phyloP scores from a whole-genome alignment of 2,888 invertebrate species.

The Morpho helenor region DNA sequence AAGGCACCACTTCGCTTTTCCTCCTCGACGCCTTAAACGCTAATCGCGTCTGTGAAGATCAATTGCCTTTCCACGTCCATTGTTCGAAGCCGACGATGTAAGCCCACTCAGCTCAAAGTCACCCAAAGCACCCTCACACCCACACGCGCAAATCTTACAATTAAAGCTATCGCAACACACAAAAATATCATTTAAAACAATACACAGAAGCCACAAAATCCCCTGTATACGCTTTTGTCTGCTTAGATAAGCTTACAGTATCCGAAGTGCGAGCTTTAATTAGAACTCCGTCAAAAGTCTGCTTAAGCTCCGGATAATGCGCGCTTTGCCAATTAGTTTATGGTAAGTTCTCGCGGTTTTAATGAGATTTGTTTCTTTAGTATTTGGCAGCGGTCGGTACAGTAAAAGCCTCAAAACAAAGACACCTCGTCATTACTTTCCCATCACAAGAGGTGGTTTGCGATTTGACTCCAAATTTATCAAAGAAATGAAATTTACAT shows the following conservation, averaged over 20 bases:
- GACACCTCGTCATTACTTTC: conserved; percentile 8
- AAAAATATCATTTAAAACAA: conserved; percentile 35
- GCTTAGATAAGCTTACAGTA: conserved; percentile 45
- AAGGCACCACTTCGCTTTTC: conserved; percentile 30
- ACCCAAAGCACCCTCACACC: conserved; percentile 40
- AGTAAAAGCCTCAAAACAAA: conserved; percentile 21
- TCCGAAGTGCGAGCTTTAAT: conserved; percentile 56
- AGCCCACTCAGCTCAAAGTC: conserved; percentile 50
- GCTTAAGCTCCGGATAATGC: conserved; percentile 46
- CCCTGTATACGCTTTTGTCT: conserved; percentile 31
- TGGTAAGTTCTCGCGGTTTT: conserved; percentile 61
- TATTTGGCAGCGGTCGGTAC: conserved; percentile 28
- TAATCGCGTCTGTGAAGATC: conserved; percentile 63
- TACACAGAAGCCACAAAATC: conserved; percentile 34
- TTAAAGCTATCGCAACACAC: conserved; percentile 28
- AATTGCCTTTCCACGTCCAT: conserved; percentile 61
- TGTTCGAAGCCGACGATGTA: conserved; percentile 59
- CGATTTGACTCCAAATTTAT: not conserved
- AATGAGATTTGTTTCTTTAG: conserved; percentile 47
- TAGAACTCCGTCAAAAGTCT: conserved; percentile 53
- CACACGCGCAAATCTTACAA: conserved; percentile 30
- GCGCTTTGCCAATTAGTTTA: conserved; percentile 59
- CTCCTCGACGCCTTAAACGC: conserved; percentile 47
- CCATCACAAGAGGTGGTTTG: not conserved
- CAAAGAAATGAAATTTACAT: no score